phyloP scores from a whole-genome alignment of 2,888 invertebrate genomes.

The Eurytoma adleriae region DNA sequence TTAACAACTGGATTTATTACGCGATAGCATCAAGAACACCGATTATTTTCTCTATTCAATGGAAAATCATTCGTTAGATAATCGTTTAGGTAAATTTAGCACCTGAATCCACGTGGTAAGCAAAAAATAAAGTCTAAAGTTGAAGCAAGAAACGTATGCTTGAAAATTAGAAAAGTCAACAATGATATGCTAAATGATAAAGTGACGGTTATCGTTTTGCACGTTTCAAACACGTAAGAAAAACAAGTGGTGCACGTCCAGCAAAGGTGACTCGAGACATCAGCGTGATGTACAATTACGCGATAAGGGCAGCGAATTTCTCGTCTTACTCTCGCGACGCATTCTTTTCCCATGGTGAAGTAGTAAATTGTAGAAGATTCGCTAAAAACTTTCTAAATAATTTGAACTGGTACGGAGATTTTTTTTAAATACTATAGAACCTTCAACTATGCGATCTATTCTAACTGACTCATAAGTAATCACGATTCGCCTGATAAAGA shows the following conservation, averaged over 20 bases:
- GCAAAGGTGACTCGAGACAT: constrained; percentile 38
- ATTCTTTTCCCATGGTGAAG: neutral
- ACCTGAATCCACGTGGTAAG: too few relatives aligned
- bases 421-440: too few relatives aligned
- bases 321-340: neutral
- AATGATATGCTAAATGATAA: constrained; percentile 46
- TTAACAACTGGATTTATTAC: too few relatives aligned
- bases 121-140: too few relatives aligned
- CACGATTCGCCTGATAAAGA: constrained; percentile 9
- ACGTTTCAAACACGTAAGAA: constrained; percentile 45
- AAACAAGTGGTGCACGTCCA: constrained; percentile 42
- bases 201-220: constrained; percentile 39
- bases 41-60: too few relatives aligned
- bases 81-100: too few relatives aligned
- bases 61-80: too few relatives aligned
- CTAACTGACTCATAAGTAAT: neutral
- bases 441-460: neutral
- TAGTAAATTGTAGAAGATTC: neutral
- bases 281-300: constrained; percentile 3
- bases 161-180: constrained; percentile 46
- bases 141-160: neutral
- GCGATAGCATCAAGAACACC: too few relatives aligned
- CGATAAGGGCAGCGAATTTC: constrained; percentile 24
- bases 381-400: too few relatives aligned
- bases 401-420: too few relatives aligned